Evolutionary conservation across 2,888 invertebrate species (phyloP).

Genomic region (Nebria salina): DNA sequence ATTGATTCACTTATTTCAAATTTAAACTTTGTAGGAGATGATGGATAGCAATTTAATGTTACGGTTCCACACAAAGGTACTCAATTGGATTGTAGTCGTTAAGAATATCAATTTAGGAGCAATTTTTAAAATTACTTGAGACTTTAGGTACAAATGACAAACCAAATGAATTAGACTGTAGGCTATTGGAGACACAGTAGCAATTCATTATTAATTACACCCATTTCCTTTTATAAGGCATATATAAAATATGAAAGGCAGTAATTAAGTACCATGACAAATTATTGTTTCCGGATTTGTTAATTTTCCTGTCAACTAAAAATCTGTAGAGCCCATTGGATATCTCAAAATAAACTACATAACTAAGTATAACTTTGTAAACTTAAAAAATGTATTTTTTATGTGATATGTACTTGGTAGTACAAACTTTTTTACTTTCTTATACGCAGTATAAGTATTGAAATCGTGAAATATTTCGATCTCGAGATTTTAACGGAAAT

Average conservation of each 20-base stretch:
- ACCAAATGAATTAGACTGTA: neutral
- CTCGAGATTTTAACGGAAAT: too few relatives aligned
- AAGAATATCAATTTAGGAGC: neutral
- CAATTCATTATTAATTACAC: neutral
- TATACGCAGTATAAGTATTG: too few relatives aligned
- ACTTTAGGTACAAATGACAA: neutral
- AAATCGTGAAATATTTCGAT: too few relatives aligned
- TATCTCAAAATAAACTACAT: too few relatives aligned
- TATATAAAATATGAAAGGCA: neutral
- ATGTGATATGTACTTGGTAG: too few relatives aligned
- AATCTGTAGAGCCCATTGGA: too few relatives aligned
- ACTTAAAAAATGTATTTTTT: too few relatives aligned
- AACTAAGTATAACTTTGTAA: too few relatives aligned
- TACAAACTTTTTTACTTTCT: too few relatives aligned
- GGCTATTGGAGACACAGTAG: neutral
- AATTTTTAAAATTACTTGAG: neutral
- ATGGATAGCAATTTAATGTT: neutral
- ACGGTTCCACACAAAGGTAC: neutral
- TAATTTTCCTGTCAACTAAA: too few relatives aligned
- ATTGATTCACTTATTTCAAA: too few relatives aligned
- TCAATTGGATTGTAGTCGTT: neutral
- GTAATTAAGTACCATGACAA: neutral
- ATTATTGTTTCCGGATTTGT: neutral
- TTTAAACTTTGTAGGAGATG: too few relatives aligned
- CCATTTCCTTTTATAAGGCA: neutral